phyloP scores from a whole-genome alignment of 2,888 invertebrate genomes.

The Onthophagus sagittarius region DNA sequence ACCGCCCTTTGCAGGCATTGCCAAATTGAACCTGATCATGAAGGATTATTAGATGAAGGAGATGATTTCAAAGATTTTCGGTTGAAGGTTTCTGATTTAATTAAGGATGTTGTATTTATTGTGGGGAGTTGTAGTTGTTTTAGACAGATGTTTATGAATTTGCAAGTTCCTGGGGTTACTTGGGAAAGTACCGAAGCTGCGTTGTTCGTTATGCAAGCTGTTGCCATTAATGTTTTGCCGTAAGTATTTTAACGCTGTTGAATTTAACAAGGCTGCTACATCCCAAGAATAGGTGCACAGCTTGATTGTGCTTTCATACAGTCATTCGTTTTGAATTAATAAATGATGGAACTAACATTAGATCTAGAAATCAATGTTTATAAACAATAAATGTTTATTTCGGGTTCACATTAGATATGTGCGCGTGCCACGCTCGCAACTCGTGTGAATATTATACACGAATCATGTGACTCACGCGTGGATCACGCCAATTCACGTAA shows the following conservation, averaged over 20 bases:
- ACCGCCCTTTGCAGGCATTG: slow-evolving; percentile 85
- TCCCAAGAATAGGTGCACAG: too few relatives aligned
- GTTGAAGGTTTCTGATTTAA: slow-evolving; percentile 82
- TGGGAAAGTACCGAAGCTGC: slow-evolving; percentile 96
- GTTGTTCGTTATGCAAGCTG: slow-evolving; percentile 90
- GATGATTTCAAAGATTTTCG: slow-evolving; percentile 85
- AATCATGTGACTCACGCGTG: too few relatives aligned
- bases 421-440: too few relatives aligned
- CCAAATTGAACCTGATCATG: slow-evolving; percentile 93
- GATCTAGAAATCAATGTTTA: too few relatives aligned
- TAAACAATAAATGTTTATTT: too few relatives aligned
- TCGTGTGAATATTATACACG: too few relatives aligned
- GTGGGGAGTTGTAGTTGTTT: slow-evolving; percentile 91
- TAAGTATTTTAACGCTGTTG: slow-evolving; percentile 50
- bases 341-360: too few relatives aligned
- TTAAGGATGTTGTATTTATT: slow-evolving; percentile 95
- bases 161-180: slow-evolving; percentile 67
- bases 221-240: slow-evolving; percentile 93
- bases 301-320: too few relatives aligned
- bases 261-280: too few relatives aligned
- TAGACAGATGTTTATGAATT: slow-evolving; percentile 79
- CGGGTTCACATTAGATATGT: too few relatives aligned
- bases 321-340: too few relatives aligned
- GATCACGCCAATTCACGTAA: too few relatives aligned
- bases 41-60: slow-evolving; percentile 76